These are phyloP conservation scores for Paguma larvata DNA, from an alignment of 2,797 vertebrate species.

Conservation along the genomic window DNA sequence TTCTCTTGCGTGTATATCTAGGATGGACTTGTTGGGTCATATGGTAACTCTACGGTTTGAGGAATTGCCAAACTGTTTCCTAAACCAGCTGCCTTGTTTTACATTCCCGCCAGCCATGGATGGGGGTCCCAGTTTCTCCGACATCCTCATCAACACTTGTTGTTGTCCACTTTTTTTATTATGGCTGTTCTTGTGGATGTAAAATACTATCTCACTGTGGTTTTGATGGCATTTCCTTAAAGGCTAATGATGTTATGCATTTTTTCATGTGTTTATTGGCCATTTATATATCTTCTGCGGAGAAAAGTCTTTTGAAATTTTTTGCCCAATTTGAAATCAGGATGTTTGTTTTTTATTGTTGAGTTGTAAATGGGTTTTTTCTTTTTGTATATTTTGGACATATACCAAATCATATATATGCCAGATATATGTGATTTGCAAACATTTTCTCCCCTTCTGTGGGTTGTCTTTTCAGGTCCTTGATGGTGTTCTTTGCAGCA, in stretches of 20 bases:
- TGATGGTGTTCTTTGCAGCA: background rate
- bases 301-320: background rate
- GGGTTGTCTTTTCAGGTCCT: background rate
- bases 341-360: background rate
- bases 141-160: background rate
- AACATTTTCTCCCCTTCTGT: background rate
- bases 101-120: background rate
- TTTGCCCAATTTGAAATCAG: background rate
- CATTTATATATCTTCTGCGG: background rate
- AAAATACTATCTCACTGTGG: background rate
- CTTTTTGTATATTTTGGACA: background rate
- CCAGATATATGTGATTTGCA: background rate
- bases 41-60: background rate
- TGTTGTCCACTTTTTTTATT: background rate
- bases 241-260: background rate
- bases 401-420: too few relatives aligned
- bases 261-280: background rate
- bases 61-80: background rate
- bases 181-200: background rate
- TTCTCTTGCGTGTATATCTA: background rate
- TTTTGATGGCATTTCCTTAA: background rate
- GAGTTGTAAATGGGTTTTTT: background rate
- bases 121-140: background rate
- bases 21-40: background rate
- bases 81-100: background rate